Conservation (phyloP, 1,140 invertebrate genomes). For the Bactericera cockerelli region DNA sequence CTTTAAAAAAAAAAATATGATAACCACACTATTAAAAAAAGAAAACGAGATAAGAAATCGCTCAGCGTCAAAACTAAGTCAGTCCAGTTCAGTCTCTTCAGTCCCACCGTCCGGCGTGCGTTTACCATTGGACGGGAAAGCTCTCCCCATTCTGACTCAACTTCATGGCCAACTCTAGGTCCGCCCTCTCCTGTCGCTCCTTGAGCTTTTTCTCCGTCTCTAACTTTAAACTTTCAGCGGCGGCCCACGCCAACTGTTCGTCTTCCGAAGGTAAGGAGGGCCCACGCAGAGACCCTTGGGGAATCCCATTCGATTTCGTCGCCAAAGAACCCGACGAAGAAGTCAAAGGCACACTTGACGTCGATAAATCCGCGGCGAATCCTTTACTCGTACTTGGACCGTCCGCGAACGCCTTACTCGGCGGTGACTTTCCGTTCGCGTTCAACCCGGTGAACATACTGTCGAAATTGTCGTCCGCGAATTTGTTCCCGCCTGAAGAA, state of each 20-base stretch:
- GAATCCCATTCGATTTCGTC: background rate
- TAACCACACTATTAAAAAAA: no score
- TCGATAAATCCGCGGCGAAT: background rate
- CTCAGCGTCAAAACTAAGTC: no score
- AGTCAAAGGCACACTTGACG: no score
- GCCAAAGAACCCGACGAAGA: background rate
- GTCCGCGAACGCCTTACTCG: no score
- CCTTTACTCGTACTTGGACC: background rate
- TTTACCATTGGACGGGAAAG: no score
- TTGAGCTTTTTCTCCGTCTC: slow-evolving; percentile 24
- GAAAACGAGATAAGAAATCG: no score
- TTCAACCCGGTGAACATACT: background rate
- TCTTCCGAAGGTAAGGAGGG: slow-evolving; percentile 24
- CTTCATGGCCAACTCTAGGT: slow-evolving; percentile 30
- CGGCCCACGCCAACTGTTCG: slow-evolving; percentile 30
- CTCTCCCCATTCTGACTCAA: slow-evolving; percentile 20
- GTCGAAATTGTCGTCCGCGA: background rate
- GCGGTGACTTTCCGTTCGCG: background rate
- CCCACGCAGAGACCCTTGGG: background rate
- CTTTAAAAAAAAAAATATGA: no score
- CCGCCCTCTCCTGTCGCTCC: slow-evolving; percentile 28
- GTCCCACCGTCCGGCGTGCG: no score
- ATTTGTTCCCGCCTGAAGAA: no score
- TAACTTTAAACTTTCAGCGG: slow-evolving; percentile 27
- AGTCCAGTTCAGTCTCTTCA: no score